phyloP scores from a whole-genome alignment of 2,888 invertebrate species.

The Hipparchia sbordonii region DNA sequence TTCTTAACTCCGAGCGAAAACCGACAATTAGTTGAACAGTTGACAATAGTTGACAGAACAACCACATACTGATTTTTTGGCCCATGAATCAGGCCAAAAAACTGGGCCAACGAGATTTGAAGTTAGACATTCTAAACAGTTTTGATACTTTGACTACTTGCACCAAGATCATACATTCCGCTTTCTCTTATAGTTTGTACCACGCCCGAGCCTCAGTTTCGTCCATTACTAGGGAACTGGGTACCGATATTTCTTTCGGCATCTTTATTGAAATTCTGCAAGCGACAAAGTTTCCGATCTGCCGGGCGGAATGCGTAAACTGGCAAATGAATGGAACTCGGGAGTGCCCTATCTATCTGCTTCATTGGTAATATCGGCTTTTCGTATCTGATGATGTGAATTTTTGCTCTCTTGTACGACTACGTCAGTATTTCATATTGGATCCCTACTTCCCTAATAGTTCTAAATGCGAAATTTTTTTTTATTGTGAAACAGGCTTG shows the following conservation, averaged over 20 bases:
- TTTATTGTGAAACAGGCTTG: too few relatives aligned
- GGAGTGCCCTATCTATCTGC: constrained; percentile 16
- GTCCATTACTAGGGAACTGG: constrained; percentile 54
- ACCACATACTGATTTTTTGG: too few relatives aligned
- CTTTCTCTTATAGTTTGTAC: constrained; percentile 16
- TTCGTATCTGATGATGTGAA: constrained; percentile 13
- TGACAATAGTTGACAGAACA: too few relatives aligned
- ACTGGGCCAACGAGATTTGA: too few relatives aligned
- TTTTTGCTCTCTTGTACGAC: background rate
- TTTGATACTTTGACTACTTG: background rate
- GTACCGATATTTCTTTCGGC: constrained; percentile 64
- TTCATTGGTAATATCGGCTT: constrained; percentile 21
- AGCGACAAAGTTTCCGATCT: constrained; percentile 62
- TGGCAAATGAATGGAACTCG: constrained; percentile 39
- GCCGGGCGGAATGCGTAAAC: constrained; percentile 48
- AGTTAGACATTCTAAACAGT: constrained; percentile 8
- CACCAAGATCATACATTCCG: background rate
- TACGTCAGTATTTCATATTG: background rate
- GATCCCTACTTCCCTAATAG: background rate
- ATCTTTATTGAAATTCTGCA: constrained; percentile 78
- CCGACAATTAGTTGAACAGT: too few relatives aligned
- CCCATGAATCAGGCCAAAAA: too few relatives aligned
- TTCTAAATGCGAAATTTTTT: too few relatives aligned
- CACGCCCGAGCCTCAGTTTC: constrained; percentile 49
- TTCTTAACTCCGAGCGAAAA: too few relatives aligned